Base-by-base conservation (phyloP, 2,113 vertebrate species). In the Pandion haliaetus region DNA sequence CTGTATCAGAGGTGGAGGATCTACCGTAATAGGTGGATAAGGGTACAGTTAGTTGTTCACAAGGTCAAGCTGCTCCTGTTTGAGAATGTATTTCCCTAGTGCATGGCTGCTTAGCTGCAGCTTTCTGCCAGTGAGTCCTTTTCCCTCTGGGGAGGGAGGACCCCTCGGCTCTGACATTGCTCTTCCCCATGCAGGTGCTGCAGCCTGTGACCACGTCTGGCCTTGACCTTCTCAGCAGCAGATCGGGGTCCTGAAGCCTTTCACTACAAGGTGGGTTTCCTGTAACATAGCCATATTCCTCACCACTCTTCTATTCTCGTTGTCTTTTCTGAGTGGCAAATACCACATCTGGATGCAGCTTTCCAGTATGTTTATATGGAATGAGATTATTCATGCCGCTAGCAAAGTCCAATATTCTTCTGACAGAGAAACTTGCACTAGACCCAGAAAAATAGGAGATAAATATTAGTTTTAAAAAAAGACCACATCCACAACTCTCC, bases 261-360 rank as follows among this genome's bases (percentile, higher is more conserved):
- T 63, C 8, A 0, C 34, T 40, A 28, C 25, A 29, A 91, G 89
- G 83, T 91, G 54, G 26, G 86, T 91, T 86, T 95, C 61, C 84
- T 1, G 0, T 73, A 28, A 31, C 17, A 1, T 19, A 58, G 47
- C 61, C 45, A 16, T 26, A n/a, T 17, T 71, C 47, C 31, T 62
- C 9, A 1, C 25, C 1, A 1, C 54, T 83, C 20, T 54, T 17
- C 50, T 50, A 45, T 62, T 21, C 55, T 76, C 5, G 0, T 61
- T 38, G 7, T 67, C 38, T 63, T 62, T 72, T 20, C 73, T 15
- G 34, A 58, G n/a, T 25, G 42, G 19, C 34, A 58, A 32, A 65
- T 29, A 7, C 29, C 44, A 57, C 36, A 38, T 20, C 17, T 23
- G 32, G 20, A 24, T 21, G 36, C n/a, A 34, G 31, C 47, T 78